phyloP scores from a whole-genome alignment of 2,888 invertebrate species.

The Icerya purchasi region DNA sequence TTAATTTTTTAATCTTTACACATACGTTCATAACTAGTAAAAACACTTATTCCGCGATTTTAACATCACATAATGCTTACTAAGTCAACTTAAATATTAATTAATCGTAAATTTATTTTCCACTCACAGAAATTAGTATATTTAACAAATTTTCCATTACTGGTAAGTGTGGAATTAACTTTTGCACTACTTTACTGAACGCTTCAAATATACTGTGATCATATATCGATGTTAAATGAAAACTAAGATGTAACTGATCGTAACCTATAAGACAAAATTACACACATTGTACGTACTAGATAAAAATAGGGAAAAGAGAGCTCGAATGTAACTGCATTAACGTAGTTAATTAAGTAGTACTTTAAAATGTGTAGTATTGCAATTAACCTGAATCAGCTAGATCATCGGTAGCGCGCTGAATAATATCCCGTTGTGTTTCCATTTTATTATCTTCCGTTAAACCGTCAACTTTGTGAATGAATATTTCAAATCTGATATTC shows the following conservation, averaged over 20 bases:
- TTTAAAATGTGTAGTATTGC: no score
- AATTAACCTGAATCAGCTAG: conserved; percentile 54
- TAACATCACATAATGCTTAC: no score
- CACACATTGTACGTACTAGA: conserved; percentile 5
- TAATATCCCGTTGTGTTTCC: conserved; percentile 96
- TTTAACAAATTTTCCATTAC: conserved; percentile 92
- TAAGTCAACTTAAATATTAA: no score
- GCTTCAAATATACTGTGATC: conserved; percentile 99
- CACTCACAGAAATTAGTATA: conserved; percentile 82
- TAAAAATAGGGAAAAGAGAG: no score
- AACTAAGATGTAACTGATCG: conserved; percentile 75
- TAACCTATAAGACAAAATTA: conserved; percentile 29
- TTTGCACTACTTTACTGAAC: conserved; percentile 98
- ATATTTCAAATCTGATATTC: conserved; percentile 91
- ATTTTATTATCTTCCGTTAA: conserved; percentile 97
- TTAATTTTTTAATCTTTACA: no score
- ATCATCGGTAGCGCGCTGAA: conserved; percentile 88
- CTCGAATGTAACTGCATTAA: no score
- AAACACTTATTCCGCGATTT: no score
- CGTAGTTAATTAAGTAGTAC: no score
- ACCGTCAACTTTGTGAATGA: conserved; percentile 98
- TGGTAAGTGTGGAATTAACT: conserved; percentile 89
- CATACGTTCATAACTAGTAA: no score
- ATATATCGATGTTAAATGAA: conserved; percentile 95
- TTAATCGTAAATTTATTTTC: no score